Evolutionary conservation across 2,113 vertebrate genomes (phyloP), one percentile per base, ranked within the genome.

Genomic region (Carassius gibelio): DNA sequence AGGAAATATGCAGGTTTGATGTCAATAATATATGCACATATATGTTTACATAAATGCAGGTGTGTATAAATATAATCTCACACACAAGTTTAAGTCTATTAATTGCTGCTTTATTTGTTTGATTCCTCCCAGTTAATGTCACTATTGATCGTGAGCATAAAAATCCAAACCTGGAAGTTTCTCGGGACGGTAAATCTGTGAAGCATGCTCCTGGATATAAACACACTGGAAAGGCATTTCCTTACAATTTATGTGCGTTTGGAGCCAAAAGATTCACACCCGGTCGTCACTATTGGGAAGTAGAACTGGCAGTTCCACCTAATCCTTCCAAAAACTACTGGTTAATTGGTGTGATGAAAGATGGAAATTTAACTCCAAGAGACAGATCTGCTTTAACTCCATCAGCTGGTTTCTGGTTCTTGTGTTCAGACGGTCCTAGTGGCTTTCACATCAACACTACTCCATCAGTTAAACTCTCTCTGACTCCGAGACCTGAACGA

Each of bases 121-220:
- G 14, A 6, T 79, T 81, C 75, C 81, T 59, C 57, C 89, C 90
- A 94, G 94, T 55, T 19, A 78, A 83, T 14, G 57, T 94, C 81
- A 23, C 8, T 4, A 83, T 92, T 34, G 81, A 88, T 17, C 0
- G 1, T 19, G 8, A 64, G 0, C 45, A 0, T 17, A 8, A 0
- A 0, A 66, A 82, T 78, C 0, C 0, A 4, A 21, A 8, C 30
- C 9, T 94, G 8, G 76, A 0, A 3, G 10, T 90, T 5, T 8
- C 1, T 38, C 0, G 0, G 0, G 0, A 2, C 0, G 0, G 0
- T 50, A 86, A 85, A 36, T 1, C 0, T 0, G 1, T 94, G 36
- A 89, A 91, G 90, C 92, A 92, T 0, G 0, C 0, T 0, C 0
- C 0, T 0, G 0, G 0, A 0, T 17, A 76, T 75, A 75, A 71